Conservation (phyloP, 2,888 invertebrate genomes). For the Ischnura elegans region DNA sequence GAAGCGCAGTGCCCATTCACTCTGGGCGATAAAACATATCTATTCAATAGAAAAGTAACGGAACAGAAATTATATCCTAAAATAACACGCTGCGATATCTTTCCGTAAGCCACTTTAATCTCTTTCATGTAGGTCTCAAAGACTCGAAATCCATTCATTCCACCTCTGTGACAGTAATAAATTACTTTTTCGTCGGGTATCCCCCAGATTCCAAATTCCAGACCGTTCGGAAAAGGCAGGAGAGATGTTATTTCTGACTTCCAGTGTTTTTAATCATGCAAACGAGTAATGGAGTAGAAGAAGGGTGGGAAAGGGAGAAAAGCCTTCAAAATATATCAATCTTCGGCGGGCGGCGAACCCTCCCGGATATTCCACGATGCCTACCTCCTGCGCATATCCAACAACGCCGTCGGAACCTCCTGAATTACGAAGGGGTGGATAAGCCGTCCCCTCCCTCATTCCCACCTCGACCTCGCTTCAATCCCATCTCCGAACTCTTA, state of each 20-base stretch:
- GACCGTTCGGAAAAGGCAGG: neutral
- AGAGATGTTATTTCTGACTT: neutral
- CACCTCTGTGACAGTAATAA: neutral
- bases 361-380: neutral
- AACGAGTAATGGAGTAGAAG: neutral
- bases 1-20: too few relatives aligned
- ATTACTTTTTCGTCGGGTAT: neutral
- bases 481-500: neutral
- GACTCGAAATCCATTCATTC: neutral
- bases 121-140: neutral
- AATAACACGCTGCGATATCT: neutral
- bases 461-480: neutral
- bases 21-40: too few relatives aligned
- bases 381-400: neutral
- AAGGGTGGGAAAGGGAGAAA: neutral
- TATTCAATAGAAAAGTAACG: too few relatives aligned
- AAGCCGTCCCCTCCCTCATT: neutral
- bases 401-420: neutral
- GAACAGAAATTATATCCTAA: too few relatives aligned
- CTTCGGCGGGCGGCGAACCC: neutral
- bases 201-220: neutral
- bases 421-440: neutral
- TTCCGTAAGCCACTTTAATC: neutral
- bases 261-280: neutral
- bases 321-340: conserved; percentile 8